Percentiles rank a stretch among this genome's conserved stretches.
Evolutionary conservation across 2,888 invertebrate species (phyloP).

Genomic region (Bimastos eiseni): DNA sequence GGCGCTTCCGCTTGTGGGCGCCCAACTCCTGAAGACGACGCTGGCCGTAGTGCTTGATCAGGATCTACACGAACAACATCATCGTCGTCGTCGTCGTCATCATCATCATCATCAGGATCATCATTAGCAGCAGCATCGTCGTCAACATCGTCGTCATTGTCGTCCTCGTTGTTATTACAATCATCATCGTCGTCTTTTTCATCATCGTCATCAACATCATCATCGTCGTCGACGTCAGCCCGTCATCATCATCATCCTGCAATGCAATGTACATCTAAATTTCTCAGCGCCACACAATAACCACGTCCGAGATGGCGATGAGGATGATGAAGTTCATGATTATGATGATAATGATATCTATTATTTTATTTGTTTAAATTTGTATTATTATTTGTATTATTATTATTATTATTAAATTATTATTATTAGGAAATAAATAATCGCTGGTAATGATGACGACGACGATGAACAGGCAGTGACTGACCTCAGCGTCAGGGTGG

Average conservation of each 20-base stretch:
- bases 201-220: neutral
- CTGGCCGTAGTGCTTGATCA: slow-evolving; percentile 45
- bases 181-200: neutral
- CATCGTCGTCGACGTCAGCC: too few relatives aligned
- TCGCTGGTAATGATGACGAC: neutral
- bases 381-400: too few relatives aligned
- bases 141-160: slow-evolving; percentile 14
- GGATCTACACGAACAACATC: slow-evolving; percentile 37
- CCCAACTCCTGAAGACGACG: slow-evolving; percentile 44
- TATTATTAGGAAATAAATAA: neutral
- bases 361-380: too few relatives aligned
- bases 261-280: too few relatives aligned
- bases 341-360: slow-evolving; percentile 24
- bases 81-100: slow-evolving; percentile 20
- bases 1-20: slow-evolving; percentile 41
- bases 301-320: neutral
- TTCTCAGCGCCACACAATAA: too few relatives aligned
- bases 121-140: slow-evolving; percentile 14
- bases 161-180: neutral
- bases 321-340: slow-evolving; percentile 16
- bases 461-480: neutral
- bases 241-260: too few relatives aligned
- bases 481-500: slow-evolving; percentile 87
- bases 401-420: too few relatives aligned
- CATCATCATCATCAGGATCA: slow-evolving; percentile 25